These are phyloP conservation scores for Chamaedrilus cognettii DNA, from an alignment of 2,888 invertebrate species.

Conservation along the genomic window DNA sequence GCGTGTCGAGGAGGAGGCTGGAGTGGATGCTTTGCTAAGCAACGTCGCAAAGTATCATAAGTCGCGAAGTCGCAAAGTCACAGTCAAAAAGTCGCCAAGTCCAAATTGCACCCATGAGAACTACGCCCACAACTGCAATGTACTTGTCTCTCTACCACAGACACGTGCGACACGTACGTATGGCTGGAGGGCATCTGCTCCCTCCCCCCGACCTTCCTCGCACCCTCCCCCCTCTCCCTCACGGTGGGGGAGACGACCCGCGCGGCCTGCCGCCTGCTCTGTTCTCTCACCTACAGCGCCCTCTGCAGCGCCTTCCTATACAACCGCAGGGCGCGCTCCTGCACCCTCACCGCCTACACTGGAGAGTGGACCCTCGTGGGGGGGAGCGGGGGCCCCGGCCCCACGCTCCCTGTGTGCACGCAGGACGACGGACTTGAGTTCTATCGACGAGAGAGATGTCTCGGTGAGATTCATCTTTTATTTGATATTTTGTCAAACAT, in stretches of 20 bases:
- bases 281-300: constrained; percentile 3
- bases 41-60: too few species aligned
- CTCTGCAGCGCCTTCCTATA: constrained; percentile 10
- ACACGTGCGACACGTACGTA: constrained; percentile 5
- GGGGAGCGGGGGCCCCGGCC: background rate
- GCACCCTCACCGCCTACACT: constrained; percentile 12
- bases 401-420: background rate
- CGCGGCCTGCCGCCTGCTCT: constrained; percentile 2
- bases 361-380: constrained; percentile 10
- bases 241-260: constrained; percentile 7
- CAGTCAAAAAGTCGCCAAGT: too few species aligned
- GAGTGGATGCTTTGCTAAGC: background rate
- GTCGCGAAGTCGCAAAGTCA: too few species aligned
- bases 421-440: background rate
- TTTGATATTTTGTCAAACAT: constrained; percentile 1
- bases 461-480: background rate
- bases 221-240: background rate
- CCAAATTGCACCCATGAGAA: too few species aligned
- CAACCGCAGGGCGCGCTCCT: constrained; percentile 7
- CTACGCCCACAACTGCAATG: too few species aligned
- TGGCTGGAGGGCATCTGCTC: constrained; percentile 5
- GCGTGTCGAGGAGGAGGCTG: background rate
- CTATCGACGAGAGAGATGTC: background rate
- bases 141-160: background rate
- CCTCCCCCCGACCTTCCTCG: background rate